These are phyloP conservation scores for Vidua macroura DNA, from an alignment of 2,113 vertebrate species.

Conservation along the genomic window DNA sequence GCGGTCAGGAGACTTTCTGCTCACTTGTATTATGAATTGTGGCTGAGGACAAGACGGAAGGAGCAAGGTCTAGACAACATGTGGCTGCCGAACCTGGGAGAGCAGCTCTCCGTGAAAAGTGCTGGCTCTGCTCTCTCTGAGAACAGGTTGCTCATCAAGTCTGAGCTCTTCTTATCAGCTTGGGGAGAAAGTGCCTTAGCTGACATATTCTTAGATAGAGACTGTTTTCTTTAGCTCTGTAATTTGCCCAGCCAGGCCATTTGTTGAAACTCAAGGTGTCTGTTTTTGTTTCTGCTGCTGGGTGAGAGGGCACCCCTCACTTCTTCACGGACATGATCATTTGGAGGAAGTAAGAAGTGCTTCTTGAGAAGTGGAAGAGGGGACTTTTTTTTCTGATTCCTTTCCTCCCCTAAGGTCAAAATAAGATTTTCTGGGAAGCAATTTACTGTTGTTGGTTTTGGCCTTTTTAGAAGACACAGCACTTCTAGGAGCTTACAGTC, in stretches of 20 bases:
- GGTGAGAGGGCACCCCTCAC: neutral
- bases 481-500: neutral
- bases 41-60: neutral
- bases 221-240: neutral
- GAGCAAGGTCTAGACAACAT: neutral
- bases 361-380: neutral
- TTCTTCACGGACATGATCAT: neutral
- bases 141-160: neutral
- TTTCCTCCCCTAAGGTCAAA: neutral
- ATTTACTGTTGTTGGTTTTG: neutral
- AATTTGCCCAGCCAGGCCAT: neutral
- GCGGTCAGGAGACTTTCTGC: neutral
- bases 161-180: neutral
- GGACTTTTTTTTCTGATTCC: neutral
- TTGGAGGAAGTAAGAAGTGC: neutral
- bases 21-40: neutral
- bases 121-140: neutral
- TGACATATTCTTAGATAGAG: neutral
- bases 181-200: neutral
- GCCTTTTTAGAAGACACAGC: neutral
- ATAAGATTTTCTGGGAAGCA: neutral
- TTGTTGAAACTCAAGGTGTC: neutral
- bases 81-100: neutral
- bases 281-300: neutral
- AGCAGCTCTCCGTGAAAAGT: rapidly evolving